These are phyloP conservation scores for Carposina sasakii DNA, from an alignment of 1,140 invertebrate species.

Conservation along the genomic window DNA sequence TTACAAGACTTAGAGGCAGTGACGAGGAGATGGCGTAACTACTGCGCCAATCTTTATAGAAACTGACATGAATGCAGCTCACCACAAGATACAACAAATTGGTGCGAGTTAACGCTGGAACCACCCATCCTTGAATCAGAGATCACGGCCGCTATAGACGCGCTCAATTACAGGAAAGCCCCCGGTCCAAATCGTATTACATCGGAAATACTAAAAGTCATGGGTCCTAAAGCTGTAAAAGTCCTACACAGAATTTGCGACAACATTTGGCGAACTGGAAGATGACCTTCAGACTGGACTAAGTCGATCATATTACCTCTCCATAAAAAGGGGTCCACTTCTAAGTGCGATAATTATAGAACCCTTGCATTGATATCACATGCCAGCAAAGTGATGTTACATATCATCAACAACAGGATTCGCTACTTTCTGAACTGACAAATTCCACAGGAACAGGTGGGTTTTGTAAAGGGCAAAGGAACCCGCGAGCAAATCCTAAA, in stretches of 20 bases:
- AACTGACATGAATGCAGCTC: too few species aligned
- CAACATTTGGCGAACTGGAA: conserved; percentile 16
- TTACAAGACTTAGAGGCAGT: conserved; percentile 11
- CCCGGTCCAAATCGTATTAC: conserved; percentile 4
- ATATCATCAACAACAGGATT: conserved; percentile 17
- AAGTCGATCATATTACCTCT: too few species aligned
- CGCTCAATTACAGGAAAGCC: background rate
- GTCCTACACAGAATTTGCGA: background rate
- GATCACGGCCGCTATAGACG: background rate
- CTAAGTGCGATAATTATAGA: conserved; percentile 20
- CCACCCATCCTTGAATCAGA: background rate
- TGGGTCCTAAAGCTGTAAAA: background rate
- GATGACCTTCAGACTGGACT: conserved; percentile 23
- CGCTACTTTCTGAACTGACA: conserved; percentile 12
- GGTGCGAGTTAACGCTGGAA: background rate
- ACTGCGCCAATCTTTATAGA: conserved; percentile 13
- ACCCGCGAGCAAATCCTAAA: conserved; percentile 27
- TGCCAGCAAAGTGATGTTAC: conserved; percentile 25
- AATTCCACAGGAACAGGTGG: conserved; percentile 22
- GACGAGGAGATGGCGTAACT: conserved; percentile 15
- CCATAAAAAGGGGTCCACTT: conserved; percentile 20
- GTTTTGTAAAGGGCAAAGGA: conserved; percentile 22
- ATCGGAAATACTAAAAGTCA: conserved; percentile 2
- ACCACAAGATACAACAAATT: too few species aligned
- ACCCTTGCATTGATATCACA: conserved; percentile 20